Conservation (phyloP, 2,888 invertebrate genomes). For the Netelia fuscicornis region DNA sequence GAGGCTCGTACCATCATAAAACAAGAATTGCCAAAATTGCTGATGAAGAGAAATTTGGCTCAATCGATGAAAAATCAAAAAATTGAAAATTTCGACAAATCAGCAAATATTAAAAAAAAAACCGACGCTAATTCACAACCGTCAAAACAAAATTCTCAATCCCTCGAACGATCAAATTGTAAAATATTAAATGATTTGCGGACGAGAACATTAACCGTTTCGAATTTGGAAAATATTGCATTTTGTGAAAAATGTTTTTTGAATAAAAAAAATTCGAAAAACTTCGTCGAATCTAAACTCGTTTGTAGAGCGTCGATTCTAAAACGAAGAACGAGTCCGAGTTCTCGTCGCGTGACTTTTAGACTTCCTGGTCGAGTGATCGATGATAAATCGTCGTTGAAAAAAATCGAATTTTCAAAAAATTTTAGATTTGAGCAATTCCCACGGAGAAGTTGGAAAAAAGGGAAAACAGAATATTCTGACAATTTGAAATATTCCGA, state of each 20-base stretch:
- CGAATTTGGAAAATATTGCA: not conserved
- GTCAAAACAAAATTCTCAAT: not conserved
- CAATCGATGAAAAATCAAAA: conserved; percentile 12
- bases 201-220: not conserved
- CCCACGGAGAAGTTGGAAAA: not conserved
- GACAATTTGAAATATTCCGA: not conserved
- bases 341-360: conserved; percentile 65
- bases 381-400: conserved; percentile 34
- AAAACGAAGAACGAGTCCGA: conserved; percentile 53
- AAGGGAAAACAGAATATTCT: not conserved
- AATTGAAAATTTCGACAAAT: not conserved
- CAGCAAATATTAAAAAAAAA: conserved; percentile 11
- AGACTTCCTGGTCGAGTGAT: conserved; percentile 58
- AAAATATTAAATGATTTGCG: not conserved
- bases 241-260: not conserved
- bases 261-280: not conserved
- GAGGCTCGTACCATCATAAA: conserved; percentile 48
- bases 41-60: conserved; percentile 44
- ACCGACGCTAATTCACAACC: not conserved
- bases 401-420: not conserved
- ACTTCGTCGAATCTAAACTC: not conserved
- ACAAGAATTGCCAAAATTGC: conserved; percentile 57
- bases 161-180: not conserved
- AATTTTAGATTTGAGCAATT: not conserved
- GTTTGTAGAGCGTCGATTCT: conserved; percentile 30